Evolutionary conservation across 2,113 vertebrate species (phyloP).

Genomic region (Bungarus multicinctus): DNA sequence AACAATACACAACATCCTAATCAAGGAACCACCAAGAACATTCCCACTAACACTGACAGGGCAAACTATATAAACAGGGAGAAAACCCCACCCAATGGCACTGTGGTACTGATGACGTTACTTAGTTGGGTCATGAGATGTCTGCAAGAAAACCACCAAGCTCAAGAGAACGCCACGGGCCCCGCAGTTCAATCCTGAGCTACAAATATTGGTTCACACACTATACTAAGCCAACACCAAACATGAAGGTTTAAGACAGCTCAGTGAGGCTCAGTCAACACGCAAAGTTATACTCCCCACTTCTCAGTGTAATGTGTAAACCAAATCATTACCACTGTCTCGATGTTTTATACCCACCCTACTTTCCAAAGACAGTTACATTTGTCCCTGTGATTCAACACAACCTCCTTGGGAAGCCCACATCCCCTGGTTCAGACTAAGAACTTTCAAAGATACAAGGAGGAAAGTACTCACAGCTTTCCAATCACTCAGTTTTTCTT

Average conservation of each 20-base stretch:
- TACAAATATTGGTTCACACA: too few relatives aligned
- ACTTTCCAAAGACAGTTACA: background rate
- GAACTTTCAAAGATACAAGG: background rate
- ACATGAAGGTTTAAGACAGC: background rate
- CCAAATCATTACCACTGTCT: background rate
- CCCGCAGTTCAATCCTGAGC: too few relatives aligned
- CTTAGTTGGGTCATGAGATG: too few relatives aligned
- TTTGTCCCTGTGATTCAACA: background rate
- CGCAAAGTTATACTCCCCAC: background rate
- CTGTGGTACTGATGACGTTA: too few relatives aligned
- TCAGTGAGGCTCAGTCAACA: background rate
- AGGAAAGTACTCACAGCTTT: conserved; percentile 74
- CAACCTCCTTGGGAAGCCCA: background rate
- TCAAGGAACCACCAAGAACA: too few relatives aligned
- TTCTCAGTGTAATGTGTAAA: background rate
- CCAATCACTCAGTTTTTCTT: conserved; percentile 75
- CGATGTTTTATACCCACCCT: too few relatives aligned
- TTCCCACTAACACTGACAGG: too few relatives aligned
- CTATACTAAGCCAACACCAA: background rate
- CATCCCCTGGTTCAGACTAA: background rate
- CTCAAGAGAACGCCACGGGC: too few relatives aligned
- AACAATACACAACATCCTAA: too few relatives aligned
- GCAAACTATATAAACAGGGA: too few relatives aligned
- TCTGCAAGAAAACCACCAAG: too few relatives aligned
- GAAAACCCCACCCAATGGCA: too few relatives aligned